These are phyloP conservation scores for Cynocephalus volans DNA, from an alignment of 2,113 vertebrate species.

Conservation along the genomic window DNA sequence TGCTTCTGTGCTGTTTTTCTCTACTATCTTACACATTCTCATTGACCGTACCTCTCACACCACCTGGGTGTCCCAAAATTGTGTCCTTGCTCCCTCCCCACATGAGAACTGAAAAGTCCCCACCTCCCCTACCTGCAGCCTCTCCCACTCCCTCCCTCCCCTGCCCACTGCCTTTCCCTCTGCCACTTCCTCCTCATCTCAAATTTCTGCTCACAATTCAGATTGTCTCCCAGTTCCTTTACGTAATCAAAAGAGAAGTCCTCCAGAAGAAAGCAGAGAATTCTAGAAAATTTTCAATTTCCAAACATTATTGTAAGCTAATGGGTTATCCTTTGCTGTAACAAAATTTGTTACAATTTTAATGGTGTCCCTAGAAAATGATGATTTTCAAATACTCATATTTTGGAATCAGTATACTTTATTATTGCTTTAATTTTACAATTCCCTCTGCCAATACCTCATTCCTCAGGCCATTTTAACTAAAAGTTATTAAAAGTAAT, in stretches of 20 bases:
- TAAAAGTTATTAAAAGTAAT: neutral
- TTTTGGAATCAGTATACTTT: neutral
- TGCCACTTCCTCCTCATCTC: neutral
- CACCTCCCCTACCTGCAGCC: neutral
- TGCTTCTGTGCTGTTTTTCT: neutral
- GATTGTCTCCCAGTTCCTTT: neutral
- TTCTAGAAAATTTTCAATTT: neutral
- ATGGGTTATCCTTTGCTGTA: neutral
- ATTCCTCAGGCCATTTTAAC: neutral
- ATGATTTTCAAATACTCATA: neutral
- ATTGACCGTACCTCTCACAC: neutral
- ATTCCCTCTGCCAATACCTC: neutral
- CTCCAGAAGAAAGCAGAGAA: neutral
- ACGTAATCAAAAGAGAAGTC: neutral
- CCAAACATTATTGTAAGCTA: constrained; percentile 3
- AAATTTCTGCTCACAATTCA: neutral
- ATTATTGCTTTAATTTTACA: neutral
- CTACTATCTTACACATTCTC: neutral
- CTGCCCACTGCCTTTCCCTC: neutral
- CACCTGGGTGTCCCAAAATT: neutral
- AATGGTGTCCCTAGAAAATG: neutral
- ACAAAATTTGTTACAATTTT: neutral
- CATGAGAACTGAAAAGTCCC: neutral
- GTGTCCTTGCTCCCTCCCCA: neutral
- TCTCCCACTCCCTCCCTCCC: neutral